These are phyloP conservation scores for Papilio protenor DNA, from an alignment of 2,888 invertebrate species.

Conservation along the genomic window DNA sequence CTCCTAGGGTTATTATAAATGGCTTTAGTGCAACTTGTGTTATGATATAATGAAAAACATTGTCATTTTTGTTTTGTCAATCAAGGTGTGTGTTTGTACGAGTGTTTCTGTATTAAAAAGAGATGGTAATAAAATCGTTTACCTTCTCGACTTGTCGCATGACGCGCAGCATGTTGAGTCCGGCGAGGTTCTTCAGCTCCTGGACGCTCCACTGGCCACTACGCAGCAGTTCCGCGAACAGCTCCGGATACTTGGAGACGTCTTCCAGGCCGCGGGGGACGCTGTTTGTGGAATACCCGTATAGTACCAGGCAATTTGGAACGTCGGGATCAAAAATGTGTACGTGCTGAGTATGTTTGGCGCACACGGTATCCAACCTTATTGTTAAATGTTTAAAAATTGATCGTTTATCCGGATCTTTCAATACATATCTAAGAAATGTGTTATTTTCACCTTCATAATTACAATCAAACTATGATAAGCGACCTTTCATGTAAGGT, in stretches of 20 bases:
- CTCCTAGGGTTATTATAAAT: too few relatives aligned
- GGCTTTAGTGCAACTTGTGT: too few relatives aligned
- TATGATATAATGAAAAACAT: too few relatives aligned
- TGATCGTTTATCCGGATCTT: not conserved
- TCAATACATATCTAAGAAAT: not conserved
- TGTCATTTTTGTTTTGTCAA: too few relatives aligned
- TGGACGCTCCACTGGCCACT: slow-evolving; percentile 86
- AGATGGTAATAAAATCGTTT: not conserved
- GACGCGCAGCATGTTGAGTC: slow-evolving; percentile 86
- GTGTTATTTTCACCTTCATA: not conserved
- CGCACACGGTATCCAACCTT: not conserved
- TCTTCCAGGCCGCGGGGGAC: slow-evolving; percentile 88
- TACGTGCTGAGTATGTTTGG: not conserved
- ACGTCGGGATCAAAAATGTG: not conserved
- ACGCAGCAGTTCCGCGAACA: slow-evolving; percentile 86
- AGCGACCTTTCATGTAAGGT: not conserved
- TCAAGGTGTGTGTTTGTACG: too few relatives aligned
- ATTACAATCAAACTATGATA: not conserved
- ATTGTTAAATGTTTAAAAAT: too few relatives aligned
- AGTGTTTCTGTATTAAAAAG: not conserved
- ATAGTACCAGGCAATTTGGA: not conserved
- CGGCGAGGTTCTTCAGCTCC: slow-evolving; percentile 87
- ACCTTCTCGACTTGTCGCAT: slow-evolving; percentile 85
- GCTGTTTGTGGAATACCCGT: slow-evolving; percentile 62
- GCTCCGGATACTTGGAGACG: slow-evolving; percentile 88